Evolutionary conservation across 1,140 invertebrate species (phyloP), one percentile per base, ranked within the genome.

Genomic region (Meloidogyne chitwoodi): DNA sequence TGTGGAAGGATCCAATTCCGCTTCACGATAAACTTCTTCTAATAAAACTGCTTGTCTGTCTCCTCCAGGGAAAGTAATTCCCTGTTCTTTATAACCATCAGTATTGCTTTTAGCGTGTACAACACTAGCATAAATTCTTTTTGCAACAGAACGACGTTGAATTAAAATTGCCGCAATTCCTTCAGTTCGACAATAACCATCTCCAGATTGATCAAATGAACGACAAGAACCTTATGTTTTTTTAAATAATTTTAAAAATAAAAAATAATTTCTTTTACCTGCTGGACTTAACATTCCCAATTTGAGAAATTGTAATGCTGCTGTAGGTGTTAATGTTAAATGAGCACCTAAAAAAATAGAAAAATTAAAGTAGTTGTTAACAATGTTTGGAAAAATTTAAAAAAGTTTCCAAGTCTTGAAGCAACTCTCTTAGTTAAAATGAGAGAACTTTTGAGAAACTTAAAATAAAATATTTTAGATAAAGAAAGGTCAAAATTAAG

Each of bases 111-210:
- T 93, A 0, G 93, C 91, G 83, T 94, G 92, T 26, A 96, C 88
- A 44, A 98, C 89, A 0, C 92, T 92, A 1, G 93, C 93, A 87
- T 98, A 98, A 2, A 93, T 90, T 80, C 95, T 90, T 41, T 91
- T 91, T 2, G 94, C 93, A 38, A 90, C 89, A 14, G 89, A 88
- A 4, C 91, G 89, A 78, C 92, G 92, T 89, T 96, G 94, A 44
- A 98, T 87, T 72, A 92, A 92, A 26, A 96, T 89, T 0, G 91
- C 91, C 4, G 92, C 92, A 26, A 92, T 91, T 0, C 93, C 93
- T 88, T 98, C 95, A 72, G 94, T 92, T 67, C 95, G 90, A 0
- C 94, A 94, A 88, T 97, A 98, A 16, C 95, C 95, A 84, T 93
- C 92, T 65, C 90, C 94, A 65, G 91, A 91, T 27, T 91, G 90